phyloP scores from a whole-genome alignment of 2,113 vertebrate species.

The Odocoileus hemionus region DNA sequence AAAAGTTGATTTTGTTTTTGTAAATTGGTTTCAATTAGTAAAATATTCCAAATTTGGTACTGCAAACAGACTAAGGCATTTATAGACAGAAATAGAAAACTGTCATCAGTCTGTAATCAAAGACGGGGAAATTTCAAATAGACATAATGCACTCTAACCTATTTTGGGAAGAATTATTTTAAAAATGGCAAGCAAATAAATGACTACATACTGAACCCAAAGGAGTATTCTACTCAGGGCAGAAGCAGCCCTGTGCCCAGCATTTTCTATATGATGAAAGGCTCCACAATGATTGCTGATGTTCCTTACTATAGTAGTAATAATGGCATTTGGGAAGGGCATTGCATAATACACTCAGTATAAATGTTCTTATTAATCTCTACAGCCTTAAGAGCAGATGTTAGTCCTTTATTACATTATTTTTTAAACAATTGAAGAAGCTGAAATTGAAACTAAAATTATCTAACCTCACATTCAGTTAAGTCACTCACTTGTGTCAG shows the following conservation, averaged over 20 bases:
- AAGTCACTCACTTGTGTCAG: rapidly evolving
- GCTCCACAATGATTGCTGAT: rapidly evolving
- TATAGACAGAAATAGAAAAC: background rate
- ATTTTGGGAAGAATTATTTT: background rate
- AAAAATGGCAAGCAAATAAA: background rate
- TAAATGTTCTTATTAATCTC: background rate
- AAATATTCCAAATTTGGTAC: background rate
- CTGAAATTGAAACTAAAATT: background rate
- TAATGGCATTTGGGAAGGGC: too few species aligned
- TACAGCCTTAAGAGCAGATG: background rate
- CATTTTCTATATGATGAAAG: rapidly evolving
- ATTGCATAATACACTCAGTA: background rate
- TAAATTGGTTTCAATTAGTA: background rate
- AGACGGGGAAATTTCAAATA: background rate
- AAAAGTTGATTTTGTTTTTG: conserved; percentile 7
- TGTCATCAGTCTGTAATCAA: background rate
- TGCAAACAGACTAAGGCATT: background rate
- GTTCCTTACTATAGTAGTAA: background rate
- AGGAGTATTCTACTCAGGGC: background rate
- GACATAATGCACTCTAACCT: background rate
- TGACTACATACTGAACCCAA: background rate
- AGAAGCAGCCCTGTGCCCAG: background rate
- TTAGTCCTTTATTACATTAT: background rate
- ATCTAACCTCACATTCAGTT: background rate
- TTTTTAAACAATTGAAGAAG: background rate